These are phyloP conservation scores for Prunella fulvescens DNA, from an alignment of 2,113 vertebrate genomes.

Conservation along the genomic window DNA sequence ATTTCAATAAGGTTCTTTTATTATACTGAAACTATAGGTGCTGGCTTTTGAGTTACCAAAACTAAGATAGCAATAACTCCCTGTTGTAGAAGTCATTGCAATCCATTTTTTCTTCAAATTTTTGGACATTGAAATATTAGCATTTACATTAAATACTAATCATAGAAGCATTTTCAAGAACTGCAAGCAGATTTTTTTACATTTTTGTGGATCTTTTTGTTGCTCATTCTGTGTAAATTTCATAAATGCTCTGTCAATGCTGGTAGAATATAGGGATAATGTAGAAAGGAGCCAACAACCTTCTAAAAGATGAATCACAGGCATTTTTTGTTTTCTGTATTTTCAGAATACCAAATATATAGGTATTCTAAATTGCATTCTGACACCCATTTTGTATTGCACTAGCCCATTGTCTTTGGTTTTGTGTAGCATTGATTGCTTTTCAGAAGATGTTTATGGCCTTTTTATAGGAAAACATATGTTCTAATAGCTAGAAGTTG, in stretches of 20 bases:
- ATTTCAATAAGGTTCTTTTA: neutral
- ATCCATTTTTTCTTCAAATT: neutral
- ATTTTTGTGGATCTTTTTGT: neutral
- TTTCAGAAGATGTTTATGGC: neutral
- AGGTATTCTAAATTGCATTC: neutral
- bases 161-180: neutral
- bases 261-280: neutral
- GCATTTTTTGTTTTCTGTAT: neutral
- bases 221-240: neutral
- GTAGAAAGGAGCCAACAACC: neutral
- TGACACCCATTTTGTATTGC: neutral
- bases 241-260: neutral
- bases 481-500: neutral
- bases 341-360: neutral
- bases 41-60: neutral
- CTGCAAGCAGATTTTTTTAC: neutral
- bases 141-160: neutral
- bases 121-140: neutral
- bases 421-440: rapidly evolving
- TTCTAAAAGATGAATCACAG: neutral
- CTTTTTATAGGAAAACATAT: neutral
- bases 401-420: neutral
- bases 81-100: neutral
- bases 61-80: neutral
- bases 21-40: neutral